Conservation (phyloP, 2,888 invertebrate genomes). For the Euphydryas editha region DNA sequence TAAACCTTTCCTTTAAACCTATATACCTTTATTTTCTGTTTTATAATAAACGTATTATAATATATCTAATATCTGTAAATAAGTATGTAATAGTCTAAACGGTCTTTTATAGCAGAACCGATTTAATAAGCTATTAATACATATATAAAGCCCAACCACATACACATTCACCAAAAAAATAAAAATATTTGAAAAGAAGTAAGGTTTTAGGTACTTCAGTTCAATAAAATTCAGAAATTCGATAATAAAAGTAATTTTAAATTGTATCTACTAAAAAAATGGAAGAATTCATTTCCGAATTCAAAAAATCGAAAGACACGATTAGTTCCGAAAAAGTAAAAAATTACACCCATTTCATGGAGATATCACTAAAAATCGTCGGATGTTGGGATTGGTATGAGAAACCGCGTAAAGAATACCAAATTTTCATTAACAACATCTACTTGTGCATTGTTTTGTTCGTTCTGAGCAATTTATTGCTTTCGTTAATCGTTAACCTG, state of each 20-base stretch:
- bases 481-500: conserved; percentile 57
- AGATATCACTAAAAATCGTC: conserved; percentile 61
- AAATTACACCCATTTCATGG: conserved; percentile 60
- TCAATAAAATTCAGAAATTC: too few relatives aligned
- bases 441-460: conserved; percentile 64
- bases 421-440: conserved; percentile 57
- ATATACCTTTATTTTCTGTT: too few relatives aligned
- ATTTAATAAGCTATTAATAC: neutral
- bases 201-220: too few relatives aligned
- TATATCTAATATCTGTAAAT: neutral
- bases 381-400: conserved; percentile 72
- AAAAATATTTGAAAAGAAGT: too few relatives aligned
- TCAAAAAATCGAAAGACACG: conserved; percentile 32
- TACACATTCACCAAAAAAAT: neutral
- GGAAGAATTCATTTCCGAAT: conserved; percentile 19
- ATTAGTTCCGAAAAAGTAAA: conserved; percentile 46
- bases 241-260: neutral
- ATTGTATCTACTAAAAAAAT: neutral
- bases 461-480: conserved; percentile 50
- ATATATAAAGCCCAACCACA: neutral
- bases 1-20: too few relatives aligned
- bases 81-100: neutral
- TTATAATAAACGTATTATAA: neutral
- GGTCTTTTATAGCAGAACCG: neutral
- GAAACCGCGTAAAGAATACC: conserved; percentile 47